These are phyloP conservation scores for Parauchenoglanis punctatus DNA, from an alignment of 2,797 vertebrate genomes.

Conservation along the genomic window DNA sequence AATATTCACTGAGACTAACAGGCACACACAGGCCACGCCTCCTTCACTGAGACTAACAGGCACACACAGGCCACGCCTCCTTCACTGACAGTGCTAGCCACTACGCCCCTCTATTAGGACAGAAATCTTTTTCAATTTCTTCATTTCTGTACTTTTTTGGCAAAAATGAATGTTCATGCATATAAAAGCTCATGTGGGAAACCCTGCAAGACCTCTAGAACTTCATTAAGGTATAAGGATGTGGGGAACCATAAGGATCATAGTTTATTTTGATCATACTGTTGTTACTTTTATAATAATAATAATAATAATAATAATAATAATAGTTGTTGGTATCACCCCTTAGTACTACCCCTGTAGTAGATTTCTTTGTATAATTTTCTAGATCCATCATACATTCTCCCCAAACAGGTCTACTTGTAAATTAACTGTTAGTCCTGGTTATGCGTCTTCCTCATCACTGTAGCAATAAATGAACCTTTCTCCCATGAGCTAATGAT, in stretches of 20 bases:
- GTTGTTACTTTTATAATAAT: no score
- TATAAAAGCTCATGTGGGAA: neutral
- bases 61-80: neutral
- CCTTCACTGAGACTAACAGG: neutral
- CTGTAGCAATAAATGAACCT: neutral
- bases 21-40: neutral
- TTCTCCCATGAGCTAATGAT: constrained; percentile 22
- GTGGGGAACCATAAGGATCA: no score
- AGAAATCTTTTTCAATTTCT: neutral
- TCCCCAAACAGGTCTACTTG: neutral
- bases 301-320: no score
- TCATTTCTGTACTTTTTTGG: neutral
- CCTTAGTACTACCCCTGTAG: no score
- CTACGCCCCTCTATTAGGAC: neutral
- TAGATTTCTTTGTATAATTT: neutral
- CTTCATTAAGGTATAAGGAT: no score
- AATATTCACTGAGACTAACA: neutral
- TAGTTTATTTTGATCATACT: no score
- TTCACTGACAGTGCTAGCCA: neutral
- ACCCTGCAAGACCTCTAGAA: no score
- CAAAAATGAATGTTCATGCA: neutral
- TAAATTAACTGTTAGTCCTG: neutral
- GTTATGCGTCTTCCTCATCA: neutral
- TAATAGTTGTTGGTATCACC: no score
- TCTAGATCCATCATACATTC: neutral